Evolutionary conservation across 1,140 invertebrate genomes (phyloP), one percentile per base, ranked within the genome.

Genomic region (Aphelenchoides avenae): DNA sequence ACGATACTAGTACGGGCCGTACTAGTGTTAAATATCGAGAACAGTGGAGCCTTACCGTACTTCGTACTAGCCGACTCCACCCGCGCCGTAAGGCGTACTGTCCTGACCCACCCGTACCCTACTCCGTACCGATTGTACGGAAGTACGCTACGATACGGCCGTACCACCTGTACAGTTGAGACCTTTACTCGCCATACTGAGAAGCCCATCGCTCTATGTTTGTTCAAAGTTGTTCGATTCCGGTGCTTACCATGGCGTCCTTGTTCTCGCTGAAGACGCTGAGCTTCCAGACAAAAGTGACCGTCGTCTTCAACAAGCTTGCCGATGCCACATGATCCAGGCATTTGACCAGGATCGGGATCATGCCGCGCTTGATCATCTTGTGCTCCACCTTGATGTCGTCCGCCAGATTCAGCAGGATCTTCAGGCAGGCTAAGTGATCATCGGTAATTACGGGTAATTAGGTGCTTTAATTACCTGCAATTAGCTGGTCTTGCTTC

Each of bases 211-310:
- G n/a, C n/a, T n/a, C n/a, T n/a, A n/a, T n/a, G n/a, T n/a, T n/a
- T n/a, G n/a, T n/a, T n/a, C n/a, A n/a, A n/a, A n/a, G n/a, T n/a
- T n/a, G n/a, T n/a, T n/a, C n/a, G n/a, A n/a, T n/a, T n/a, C n/a
- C n/a, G n/a, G n/a, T n/a, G n/a, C n/a, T n/a, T n/a, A 85, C 85
- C 89, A 97, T 95, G 52, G 86, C 84, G 77, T 89, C 87, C 80
- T 92, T 94, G 78, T 96, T 96, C 78, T 94, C 90, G 33, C 86
- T 82, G 77, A 91, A 94, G 66, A 94, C 87, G 5, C 89, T 92
- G 22, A 98, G 80, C 77, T 95, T 96, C 78, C 92, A 91, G 6
- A 98, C 80, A 80, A 97, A 96, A 11, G 88, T 89, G 15, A 91
- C 84, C 31, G 91, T 87, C n/a, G 95, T 80, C 68, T 90, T 87